phyloP scores from a whole-genome alignment of 35 echinoderm and acorn worm species.

The Apostichopus californicus region DNA sequence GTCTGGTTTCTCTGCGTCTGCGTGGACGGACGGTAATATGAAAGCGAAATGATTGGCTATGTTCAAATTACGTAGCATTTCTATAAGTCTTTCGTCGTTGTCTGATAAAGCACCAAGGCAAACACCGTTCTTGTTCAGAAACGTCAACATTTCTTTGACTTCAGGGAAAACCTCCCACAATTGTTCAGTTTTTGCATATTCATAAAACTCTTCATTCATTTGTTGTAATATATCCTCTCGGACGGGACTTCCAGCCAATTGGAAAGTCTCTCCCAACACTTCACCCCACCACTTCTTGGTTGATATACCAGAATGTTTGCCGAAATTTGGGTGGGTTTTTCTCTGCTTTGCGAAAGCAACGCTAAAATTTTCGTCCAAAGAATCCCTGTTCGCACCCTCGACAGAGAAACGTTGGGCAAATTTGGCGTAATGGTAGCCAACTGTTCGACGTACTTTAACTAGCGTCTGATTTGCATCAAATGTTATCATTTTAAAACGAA shows the following conservation, averaged over 20 bases:
- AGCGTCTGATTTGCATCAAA: slow-evolving; percentile 88
- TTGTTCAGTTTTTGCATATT: slow-evolving; percentile 63
- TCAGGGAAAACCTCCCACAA: slow-evolving; percentile 85
- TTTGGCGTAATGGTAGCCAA: slow-evolving; percentile 78
- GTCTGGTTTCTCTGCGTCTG: slow-evolving; percentile 71
- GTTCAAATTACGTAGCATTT: slow-evolving; percentile 61
- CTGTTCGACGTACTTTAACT: slow-evolving; percentile 71
- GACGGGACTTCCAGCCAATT: slow-evolving; percentile 17
- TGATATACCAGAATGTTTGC: slow-evolving; percentile 50
- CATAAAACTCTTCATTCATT: slow-evolving; percentile 74
- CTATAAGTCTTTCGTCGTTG: slow-evolving; percentile 70
- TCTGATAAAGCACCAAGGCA: slow-evolving; percentile 86
- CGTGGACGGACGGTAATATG: slow-evolving; percentile 70
- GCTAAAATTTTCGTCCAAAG: slow-evolving; percentile 56
- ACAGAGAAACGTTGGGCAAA: slow-evolving; percentile 66
- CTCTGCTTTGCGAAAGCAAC: slow-evolving; percentile 64
- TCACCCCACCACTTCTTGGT: slow-evolving; percentile 79
- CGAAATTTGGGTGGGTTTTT: slow-evolving; percentile 77
- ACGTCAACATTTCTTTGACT: slow-evolving; percentile 76
- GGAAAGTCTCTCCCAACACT: slow-evolving; percentile 76
- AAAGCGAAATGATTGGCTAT: slow-evolving; percentile 82
- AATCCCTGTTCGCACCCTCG: slow-evolving; percentile 24
- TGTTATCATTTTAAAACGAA: slow-evolving; percentile 79
- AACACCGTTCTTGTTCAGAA: slow-evolving; percentile 74
- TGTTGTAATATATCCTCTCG: slow-evolving; percentile 42